Conservation (phyloP, 2,797 vertebrate species). For the Onychomys leucogaster region DNA sequence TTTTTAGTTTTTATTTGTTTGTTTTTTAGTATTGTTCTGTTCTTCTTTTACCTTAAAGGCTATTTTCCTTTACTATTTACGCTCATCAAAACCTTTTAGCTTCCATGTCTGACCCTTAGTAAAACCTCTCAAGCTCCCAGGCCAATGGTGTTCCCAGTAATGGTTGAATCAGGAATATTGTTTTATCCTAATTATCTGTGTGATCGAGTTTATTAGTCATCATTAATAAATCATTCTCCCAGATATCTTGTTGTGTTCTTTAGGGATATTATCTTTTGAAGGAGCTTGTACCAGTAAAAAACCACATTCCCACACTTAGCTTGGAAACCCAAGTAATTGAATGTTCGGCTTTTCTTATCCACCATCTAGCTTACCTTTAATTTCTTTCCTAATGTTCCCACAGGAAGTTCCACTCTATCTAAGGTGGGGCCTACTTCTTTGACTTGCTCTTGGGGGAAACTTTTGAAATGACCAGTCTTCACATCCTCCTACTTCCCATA, state of each 20-base stretch:
- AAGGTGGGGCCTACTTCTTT: no score
- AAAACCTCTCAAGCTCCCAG: background rate
- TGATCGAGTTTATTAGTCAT: background rate
- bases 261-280: background rate
- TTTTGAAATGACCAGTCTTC: no score
- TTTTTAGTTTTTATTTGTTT: background rate
- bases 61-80: background rate
- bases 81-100: background rate
- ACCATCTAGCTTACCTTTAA: background rate
- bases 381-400: background rate
- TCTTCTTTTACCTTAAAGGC: background rate
- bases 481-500: no score
- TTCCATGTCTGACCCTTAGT: background rate
- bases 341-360: background rate
- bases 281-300: background rate
- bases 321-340: constrained; percentile 30
- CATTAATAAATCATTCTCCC: background rate
- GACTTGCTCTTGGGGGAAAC: no score
- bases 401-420: no score
- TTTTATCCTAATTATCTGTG: background rate
- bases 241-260: constrained; percentile 13
- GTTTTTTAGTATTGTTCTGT: background rate
- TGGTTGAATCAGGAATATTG: background rate
- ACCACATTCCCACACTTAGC: background rate
- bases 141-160: background rate